A percentile compares a stretch with the other conserved stretches of the same genome.
These are phyloP conservation scores for Rhabditoides inermis DNA, from an alignment of 2,888 invertebrate species.

Conservation along the genomic window DNA sequence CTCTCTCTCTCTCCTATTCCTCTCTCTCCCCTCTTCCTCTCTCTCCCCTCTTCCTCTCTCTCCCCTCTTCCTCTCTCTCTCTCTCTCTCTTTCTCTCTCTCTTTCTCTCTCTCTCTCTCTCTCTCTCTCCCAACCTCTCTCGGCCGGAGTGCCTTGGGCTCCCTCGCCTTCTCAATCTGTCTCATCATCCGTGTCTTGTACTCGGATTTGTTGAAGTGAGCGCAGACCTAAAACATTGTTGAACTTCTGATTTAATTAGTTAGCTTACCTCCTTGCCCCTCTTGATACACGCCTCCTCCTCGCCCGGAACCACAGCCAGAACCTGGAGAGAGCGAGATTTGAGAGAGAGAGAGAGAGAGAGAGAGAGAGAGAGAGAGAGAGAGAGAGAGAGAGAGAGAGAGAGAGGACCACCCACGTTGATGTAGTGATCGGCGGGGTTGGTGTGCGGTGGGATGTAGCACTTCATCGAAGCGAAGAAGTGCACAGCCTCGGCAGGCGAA, in stretches of 20 bases:
- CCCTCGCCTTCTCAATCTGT: slow-evolving; percentile 16
- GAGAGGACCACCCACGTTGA: slow-evolving; percentile 18
- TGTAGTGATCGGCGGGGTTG: slow-evolving; percentile 54
- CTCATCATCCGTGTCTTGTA: slow-evolving; percentile 10
- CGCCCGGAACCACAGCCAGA: background rate
- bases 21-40: no score
- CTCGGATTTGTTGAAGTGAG: slow-evolving; percentile 12
- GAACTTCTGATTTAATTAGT: no score
- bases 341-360: background rate
- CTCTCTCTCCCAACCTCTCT: no score
- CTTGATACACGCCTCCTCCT: background rate
- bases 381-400: background rate
- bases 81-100: no score
- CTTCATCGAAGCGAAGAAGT: slow-evolving; percentile 63
- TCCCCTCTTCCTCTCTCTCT: no score
- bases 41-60: no score
- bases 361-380: background rate
- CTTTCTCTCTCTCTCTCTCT: no score
- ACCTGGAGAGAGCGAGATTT: no score
- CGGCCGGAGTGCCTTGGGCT: slow-evolving; percentile 11
- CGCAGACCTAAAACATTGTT: no score
- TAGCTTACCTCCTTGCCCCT: background rate
- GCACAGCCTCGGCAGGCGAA: slow-evolving; percentile 68
- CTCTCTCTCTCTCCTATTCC: no score
- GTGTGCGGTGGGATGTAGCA: slow-evolving; percentile 50